phyloP scores from a whole-genome alignment of 2,797 vertebrate genomes.

The Lophotriccus pileatus region DNA sequence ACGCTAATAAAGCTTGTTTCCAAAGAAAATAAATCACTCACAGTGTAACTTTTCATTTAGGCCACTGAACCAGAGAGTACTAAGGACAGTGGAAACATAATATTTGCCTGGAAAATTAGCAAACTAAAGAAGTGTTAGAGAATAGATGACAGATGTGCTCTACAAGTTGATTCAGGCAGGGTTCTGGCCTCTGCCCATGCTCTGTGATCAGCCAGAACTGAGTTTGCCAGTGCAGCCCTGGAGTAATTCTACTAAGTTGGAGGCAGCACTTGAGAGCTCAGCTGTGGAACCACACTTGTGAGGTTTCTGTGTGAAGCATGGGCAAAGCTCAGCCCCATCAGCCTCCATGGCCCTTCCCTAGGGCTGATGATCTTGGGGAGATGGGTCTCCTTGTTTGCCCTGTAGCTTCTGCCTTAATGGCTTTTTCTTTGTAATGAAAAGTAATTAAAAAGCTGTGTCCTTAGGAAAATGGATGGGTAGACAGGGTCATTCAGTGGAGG shows the following conservation, averaged over 20 bases:
- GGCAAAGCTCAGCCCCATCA: neutral
- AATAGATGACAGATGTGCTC: neutral
- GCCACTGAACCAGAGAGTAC: neutral
- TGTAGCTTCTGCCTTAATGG: neutral
- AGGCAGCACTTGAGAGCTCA: neutral
- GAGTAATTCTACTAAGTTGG: neutral
- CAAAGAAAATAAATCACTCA: neutral
- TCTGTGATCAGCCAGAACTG: neutral
- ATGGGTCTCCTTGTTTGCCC: neutral
- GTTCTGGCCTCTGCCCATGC: neutral
- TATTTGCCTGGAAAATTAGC: neutral
- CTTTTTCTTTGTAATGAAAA: neutral
- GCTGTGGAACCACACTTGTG: neutral
- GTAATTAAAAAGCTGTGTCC: neutral
- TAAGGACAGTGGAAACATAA: neutral
- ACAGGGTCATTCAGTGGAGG: neutral
- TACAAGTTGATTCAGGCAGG: neutral
- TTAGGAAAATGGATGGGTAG: neutral
- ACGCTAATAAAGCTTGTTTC: neutral
- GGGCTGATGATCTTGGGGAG: neutral
- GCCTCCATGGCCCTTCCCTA: rapidly evolving
- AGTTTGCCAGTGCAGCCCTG: neutral
- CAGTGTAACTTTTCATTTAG: neutral
- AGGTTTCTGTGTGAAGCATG: neutral
- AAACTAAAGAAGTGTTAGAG: neutral